Base-by-base conservation (phyloP, 2,888 invertebrate genomes). In the Trichopria drosophilae region DNA sequence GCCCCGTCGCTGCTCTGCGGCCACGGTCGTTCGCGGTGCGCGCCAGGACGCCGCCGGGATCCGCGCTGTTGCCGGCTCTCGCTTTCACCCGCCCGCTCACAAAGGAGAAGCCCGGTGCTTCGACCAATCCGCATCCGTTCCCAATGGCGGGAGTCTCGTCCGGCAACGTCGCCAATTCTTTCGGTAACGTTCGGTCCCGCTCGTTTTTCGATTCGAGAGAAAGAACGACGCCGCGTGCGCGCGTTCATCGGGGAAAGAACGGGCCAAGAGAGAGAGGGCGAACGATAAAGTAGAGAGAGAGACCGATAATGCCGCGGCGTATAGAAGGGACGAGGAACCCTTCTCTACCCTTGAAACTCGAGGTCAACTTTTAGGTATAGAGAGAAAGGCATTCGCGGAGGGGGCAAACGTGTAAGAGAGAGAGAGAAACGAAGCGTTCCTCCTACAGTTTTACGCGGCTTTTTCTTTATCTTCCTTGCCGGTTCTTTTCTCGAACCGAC, bases 331-430 rank as follows among this genome's bases (percentile, higher is more conserved):
- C 61, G 55, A 59, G 61, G 61, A 68, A 70, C 71, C 72, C 75
- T 72, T 71, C 73, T 71, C 72, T 75, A 76, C 75, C 75, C 76
- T 77, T 75, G 75, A 77, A 77, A 76, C 71, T 76, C 76, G 76
- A 77, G 77, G 77, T 77, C 76, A 77, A 72, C 75, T 70, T 75
- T 75, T 70, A 71, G 75, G 71, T 68, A 69, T 64, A 66, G 68
- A 68, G 58, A 59, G 63, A 62, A 54, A 58, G 48, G 56, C 39
- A 29, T 35, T 20, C 42, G 52, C 58, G 34, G 28, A 43, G 19
- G 26, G 23, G 31, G 22, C 19, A 28, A 28, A 24, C 24, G 28
- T 16, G 19, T 19, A 10, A 24, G 26, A 35, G 16, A 9, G 7
- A 18, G 24, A 43, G 23, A 15, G 15, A 13, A 22, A 34, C n/a